phyloP scores from a whole-genome alignment of 92 coral and sea anemone species.

The Epizoanthus ramosus region DNA sequence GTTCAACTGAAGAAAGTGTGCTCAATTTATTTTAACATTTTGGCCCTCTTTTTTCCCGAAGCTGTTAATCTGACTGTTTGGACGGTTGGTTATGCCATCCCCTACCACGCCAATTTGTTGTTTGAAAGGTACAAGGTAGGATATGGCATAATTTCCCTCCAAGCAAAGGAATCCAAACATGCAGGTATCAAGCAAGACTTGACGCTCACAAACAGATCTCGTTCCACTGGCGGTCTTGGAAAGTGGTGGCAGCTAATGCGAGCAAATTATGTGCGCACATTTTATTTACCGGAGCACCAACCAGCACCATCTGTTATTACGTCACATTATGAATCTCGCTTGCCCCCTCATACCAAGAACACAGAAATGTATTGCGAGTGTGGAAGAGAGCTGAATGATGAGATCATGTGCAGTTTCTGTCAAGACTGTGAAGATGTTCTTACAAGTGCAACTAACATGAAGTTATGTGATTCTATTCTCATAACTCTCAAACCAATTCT shows the following conservation, averaged over 20 bases:
- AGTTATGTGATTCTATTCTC: not conserved
- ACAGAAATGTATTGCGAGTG: slow-evolving; percentile 10
- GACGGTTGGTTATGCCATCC: slow-evolving; percentile 63
- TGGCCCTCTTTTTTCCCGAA: slow-evolving; percentile 33
- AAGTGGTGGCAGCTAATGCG: slow-evolving; percentile 49
- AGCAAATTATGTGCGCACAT: slow-evolving; percentile 25
- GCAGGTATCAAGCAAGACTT: slow-evolving; percentile 50
- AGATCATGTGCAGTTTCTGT: slow-evolving; percentile 38
- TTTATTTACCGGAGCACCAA: slow-evolving; percentile 27
- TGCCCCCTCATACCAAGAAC: slow-evolving; percentile 23
- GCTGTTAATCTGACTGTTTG: slow-evolving; percentile 47
- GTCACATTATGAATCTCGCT: slow-evolving; percentile 18
- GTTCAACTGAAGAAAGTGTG: slow-evolving; percentile 32
- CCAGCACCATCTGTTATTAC: slow-evolving; percentile 8
- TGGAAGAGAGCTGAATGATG: slow-evolving; percentile 36
- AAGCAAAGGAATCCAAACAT: slow-evolving; percentile 61
- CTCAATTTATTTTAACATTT: slow-evolving; percentile 36
- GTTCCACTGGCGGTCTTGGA: not conserved
- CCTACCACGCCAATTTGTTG: slow-evolving; percentile 51
- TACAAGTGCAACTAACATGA: slow-evolving; percentile 34
- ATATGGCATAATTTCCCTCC: slow-evolving; percentile 60
- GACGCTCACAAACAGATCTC: slow-evolving; percentile 49
- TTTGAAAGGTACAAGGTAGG: slow-evolving; percentile 48
- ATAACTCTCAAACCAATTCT: not conserved
- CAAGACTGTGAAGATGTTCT: slow-evolving; percentile 43